phyloP scores from a whole-genome alignment of 1,140 invertebrate genomes.

The Musca vetustissima region DNA sequence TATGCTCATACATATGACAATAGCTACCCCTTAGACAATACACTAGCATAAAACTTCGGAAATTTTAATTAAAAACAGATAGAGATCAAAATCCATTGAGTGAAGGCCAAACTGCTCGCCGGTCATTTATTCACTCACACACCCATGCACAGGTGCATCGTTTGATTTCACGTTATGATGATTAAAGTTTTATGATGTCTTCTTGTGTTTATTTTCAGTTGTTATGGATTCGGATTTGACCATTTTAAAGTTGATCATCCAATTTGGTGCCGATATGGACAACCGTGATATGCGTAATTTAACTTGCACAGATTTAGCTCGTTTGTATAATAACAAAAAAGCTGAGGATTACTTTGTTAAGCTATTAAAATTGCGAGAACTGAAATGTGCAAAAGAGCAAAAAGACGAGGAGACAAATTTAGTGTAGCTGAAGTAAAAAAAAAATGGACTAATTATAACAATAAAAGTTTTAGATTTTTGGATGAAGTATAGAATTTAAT shows the following conservation, averaged over 20 bases:
- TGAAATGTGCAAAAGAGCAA: slow-evolving; percentile 7
- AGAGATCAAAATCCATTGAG: neutral
- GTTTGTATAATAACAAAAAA: slow-evolving; percentile 38
- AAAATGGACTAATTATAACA: no score
- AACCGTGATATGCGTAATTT: slow-evolving; percentile 38
- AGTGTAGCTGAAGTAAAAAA: no score
- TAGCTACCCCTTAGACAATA: neutral
- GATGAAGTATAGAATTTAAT: no score
- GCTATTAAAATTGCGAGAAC: slow-evolving; percentile 29
- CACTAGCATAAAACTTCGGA: neutral
- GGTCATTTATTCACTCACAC: no score
- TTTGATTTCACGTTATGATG: no score
- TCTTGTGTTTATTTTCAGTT: slow-evolving; percentile 31
- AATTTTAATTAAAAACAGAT: slow-evolving; percentile 12
- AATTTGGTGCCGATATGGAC: slow-evolving; percentile 41
- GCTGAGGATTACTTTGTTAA: slow-evolving; percentile 42
- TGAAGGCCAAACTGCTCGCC: no score
- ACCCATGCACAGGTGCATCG: no score
- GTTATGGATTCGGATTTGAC: slow-evolving; percentile 44
- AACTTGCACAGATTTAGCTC: slow-evolving; percentile 43
- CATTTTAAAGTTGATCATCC: slow-evolving; percentile 46
- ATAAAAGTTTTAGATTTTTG: no score
- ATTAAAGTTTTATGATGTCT: no score
- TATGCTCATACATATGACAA: neutral
- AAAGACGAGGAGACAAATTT: neutral